Percentiles rank a stretch among this genome's conserved stretches.
Conservation (phyloP, 2,888 invertebrate species). For the Labia minor region DNA sequence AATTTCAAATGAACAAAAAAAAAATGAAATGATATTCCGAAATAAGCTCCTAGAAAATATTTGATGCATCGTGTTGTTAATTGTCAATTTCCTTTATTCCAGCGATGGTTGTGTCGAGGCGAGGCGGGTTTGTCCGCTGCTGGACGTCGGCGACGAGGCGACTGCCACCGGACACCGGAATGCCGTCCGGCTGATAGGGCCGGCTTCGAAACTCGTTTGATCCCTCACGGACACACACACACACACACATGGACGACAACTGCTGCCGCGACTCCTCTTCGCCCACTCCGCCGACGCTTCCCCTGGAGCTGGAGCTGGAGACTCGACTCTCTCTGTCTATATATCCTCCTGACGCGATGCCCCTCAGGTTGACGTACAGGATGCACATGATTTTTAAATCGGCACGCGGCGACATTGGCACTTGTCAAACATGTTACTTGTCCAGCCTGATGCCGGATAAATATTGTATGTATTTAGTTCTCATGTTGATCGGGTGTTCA, state of each 20-base stretch:
- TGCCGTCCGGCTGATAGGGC: slow-evolving; percentile 4
- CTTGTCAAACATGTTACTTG: slow-evolving; percentile 4
- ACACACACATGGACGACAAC: background rate
- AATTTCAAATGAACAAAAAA: too few relatives aligned
- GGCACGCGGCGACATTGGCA: slow-evolving; percentile 1
- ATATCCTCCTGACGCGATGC: background rate
- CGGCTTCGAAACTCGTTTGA: slow-evolving; percentile 8
- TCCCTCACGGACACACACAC: background rate
- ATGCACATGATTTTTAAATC: slow-evolving; percentile 3
- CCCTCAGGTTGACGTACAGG: background rate
- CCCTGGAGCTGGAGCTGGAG: background rate
- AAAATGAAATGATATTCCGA: too few relatives aligned
- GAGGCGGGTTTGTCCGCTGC: background rate
- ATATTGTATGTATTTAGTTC: slow-evolving; percentile 13
- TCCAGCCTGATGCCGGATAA: slow-evolving; percentile 4
- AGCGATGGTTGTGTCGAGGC: background rate
- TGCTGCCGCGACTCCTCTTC: background rate
- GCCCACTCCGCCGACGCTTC: background rate
- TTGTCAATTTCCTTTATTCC: background rate
- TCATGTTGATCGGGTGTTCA: background rate
- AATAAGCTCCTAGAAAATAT: background rate
- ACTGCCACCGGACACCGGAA: slow-evolving; percentile 8
- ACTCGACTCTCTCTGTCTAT: background rate
- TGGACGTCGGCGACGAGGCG: background rate
- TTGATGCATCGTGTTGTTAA: background rate